Evolutionary conservation across 2,888 invertebrate species (phyloP).

Genomic region (Athalia rosae): DNA sequence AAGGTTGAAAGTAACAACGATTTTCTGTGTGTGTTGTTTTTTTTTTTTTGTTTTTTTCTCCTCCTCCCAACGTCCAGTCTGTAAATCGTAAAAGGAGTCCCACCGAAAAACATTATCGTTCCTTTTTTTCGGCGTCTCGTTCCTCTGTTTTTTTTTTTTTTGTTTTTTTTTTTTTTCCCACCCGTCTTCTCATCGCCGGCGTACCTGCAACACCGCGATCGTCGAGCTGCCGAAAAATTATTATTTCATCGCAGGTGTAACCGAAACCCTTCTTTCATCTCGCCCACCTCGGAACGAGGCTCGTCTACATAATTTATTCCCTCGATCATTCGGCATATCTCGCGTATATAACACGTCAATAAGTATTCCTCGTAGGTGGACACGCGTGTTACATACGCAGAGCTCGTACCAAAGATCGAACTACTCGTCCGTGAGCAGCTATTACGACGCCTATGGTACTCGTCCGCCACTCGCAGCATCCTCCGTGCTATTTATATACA

Average conservation of each 20-base stretch:
- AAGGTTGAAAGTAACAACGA: constrained; percentile 27
- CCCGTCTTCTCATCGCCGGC: too few species aligned
- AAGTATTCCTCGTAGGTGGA: constrained; percentile 31
- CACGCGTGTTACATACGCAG: constrained; percentile 8
- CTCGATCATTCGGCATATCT: constrained; percentile 21
- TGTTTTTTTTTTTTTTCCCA: too few species aligned
- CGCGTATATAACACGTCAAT: constrained; percentile 5
- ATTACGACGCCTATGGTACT: background rate
- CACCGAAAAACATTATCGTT: background rate
- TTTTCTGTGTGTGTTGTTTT: background rate
- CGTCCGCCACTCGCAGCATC: background rate
- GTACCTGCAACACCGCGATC: background rate
- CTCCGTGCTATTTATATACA: background rate
- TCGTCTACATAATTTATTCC: constrained; percentile 23
- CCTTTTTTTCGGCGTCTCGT: too few species aligned
- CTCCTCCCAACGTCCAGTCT: constrained; percentile 3
- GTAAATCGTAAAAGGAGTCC: constrained; percentile 38
- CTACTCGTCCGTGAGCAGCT: background rate
- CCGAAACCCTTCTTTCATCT: background rate
- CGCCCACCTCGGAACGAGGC: constrained; percentile 17
- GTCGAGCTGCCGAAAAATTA: constrained; percentile 24
- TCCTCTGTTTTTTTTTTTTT: too few species aligned
- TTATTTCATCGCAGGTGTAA: constrained; percentile 33
- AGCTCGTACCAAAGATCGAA: background rate
- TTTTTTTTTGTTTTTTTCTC: too few species aligned